These are phyloP conservation scores for Theonella swinhoei DNA, from an alignment of 37 sponge, comb jelly and placozoan species.

Conservation along the genomic window DNA sequence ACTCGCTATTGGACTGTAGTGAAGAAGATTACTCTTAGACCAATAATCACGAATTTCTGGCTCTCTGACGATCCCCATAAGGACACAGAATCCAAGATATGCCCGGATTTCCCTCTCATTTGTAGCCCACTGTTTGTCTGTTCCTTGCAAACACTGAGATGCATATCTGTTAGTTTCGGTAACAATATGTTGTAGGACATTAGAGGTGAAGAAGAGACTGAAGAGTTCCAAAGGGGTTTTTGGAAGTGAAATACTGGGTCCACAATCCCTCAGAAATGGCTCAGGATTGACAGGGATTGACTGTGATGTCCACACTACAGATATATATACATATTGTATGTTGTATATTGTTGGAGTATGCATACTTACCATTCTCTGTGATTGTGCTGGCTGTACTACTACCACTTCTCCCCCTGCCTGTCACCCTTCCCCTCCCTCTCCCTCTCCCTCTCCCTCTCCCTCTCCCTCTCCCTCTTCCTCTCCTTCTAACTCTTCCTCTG, in stretches of 20 bases:
- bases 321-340: too few relatives aligned
- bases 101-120: neutral
- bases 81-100: neutral
- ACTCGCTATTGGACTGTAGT: neutral
- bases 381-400: neutral
- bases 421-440: neutral
- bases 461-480: too few relatives aligned
- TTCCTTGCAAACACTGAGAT: neutral
- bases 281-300: neutral
- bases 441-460: too few relatives aligned
- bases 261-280: neutral
- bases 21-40: neutral
- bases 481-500: too few relatives aligned
- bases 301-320: neutral
- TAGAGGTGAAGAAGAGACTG: neutral
- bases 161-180: conserved; percentile 10
- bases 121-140: neutral
- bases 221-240: neutral
- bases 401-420: neutral
- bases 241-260: neutral
- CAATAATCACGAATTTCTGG: conserved; percentile 21
- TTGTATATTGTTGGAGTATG: neutral
- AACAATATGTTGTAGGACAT: neutral
- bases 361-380: too few relatives aligned
- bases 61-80: conserved; percentile 34